Conservation (phyloP, 2,888 invertebrate species). For the Sceliomorpha sp. region DNA sequence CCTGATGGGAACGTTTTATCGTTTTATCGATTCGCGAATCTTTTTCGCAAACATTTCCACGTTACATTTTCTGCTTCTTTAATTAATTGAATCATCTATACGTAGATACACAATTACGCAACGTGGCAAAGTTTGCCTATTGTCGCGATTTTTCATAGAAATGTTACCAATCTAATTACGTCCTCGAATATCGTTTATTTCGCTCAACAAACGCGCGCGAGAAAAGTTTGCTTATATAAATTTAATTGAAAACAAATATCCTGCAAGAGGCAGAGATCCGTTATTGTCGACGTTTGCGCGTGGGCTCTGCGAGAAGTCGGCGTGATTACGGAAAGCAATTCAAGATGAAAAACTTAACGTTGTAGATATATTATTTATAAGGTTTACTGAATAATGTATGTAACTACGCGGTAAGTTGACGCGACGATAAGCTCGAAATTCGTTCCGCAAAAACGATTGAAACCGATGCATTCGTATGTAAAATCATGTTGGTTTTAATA, state of each 20-base stretch:
- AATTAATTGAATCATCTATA: too few relatives aligned
- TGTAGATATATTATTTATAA: slow-evolving; percentile 79
- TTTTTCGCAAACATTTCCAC: too few relatives aligned
- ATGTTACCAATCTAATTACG: too few relatives aligned
- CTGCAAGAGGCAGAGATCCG: slow-evolving; percentile 16
- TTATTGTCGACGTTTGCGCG: slow-evolving; percentile 59
- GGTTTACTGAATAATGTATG: slow-evolving; percentile 72
- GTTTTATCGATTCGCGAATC: too few relatives aligned
- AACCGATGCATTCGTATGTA: slow-evolving; percentile 12
- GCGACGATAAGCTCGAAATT: slow-evolving; percentile 62
- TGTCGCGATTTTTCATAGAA: too few relatives aligned
- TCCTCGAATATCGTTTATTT: too few relatives aligned
- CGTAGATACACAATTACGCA: too few relatives aligned
- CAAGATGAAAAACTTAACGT: slow-evolving; percentile 74
- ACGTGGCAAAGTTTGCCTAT: too few relatives aligned
- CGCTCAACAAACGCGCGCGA: too few relatives aligned
- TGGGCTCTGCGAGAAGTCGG: slow-evolving; percentile 64
- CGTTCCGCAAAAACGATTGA: slow-evolving; percentile 22
- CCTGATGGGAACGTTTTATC: too few relatives aligned
- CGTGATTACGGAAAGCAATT: slow-evolving; percentile 78
- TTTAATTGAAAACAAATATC: slow-evolving; percentile 20
- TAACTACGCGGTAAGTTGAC: slow-evolving; percentile 67
- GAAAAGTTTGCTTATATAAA: slow-evolving; percentile 1
- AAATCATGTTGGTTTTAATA: slow-evolving; percentile 18
- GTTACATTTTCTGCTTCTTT: too few relatives aligned